These are phyloP conservation scores for Salvelinus sp. DNA, from an alignment of 2,113 vertebrate species.

Conservation along the genomic window DNA sequence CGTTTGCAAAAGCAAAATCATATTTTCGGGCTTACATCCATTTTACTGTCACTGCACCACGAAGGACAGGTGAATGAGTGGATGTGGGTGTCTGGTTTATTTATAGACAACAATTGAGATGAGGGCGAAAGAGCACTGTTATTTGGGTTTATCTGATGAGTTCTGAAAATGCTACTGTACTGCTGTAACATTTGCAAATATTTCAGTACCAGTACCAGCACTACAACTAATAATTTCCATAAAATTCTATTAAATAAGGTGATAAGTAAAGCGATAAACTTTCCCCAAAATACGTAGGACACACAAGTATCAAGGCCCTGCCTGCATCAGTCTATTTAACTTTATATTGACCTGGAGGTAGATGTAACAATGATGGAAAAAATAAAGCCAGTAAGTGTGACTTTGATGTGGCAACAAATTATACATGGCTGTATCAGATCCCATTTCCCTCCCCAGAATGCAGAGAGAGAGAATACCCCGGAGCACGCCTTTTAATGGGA, in stretches of 20 bases:
- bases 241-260: slow-evolving; percentile 28
- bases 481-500: slow-evolving; percentile 72
- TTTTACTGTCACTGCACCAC: not conserved
- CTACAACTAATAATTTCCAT: too few species aligned
- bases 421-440: slow-evolving; percentile 72
- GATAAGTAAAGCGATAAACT: slow-evolving; percentile 4
- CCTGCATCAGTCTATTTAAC: slow-evolving; percentile 29
- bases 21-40: not conserved
- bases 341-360: slow-evolving; percentile 65
- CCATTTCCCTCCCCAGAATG: slow-evolving; percentile 67
- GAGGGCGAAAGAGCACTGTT: not conserved
- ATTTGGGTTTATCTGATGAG: not conserved
- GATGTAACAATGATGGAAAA: slow-evolving; percentile 61
- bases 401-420: slow-evolving; percentile 76
- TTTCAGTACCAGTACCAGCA: too few species aligned
- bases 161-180: not conserved
- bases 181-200: not conserved
- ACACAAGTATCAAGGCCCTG: slow-evolving; percentile 37
- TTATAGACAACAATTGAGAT: not conserved
- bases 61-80: not conserved
- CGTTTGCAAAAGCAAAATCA: slow-evolving; percentile 26
- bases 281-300: slow-evolving; percentile 21
- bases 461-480: slow-evolving; percentile 69
- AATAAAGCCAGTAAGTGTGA: slow-evolving; percentile 74
- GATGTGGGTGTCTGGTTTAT: not conserved